A percentile compares a stretch with the other conserved stretches of the same genome.
Conservation (phyloP, 2,113 vertebrate species). For the Arvicanthis niloticus region DNA sequence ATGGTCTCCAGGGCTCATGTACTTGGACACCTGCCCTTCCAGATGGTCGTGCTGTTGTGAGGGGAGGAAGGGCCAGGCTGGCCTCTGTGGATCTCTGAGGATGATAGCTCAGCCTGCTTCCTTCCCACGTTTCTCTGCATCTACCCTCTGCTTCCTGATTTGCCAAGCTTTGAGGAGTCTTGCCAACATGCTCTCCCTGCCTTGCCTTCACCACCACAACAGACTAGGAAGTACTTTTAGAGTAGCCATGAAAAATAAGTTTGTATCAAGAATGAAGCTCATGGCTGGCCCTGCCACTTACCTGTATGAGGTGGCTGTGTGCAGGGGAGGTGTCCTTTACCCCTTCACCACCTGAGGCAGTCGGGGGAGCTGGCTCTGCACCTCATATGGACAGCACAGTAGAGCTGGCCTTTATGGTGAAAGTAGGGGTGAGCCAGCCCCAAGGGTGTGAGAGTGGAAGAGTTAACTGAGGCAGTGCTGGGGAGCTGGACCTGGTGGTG, state of each 20-base stretch:
- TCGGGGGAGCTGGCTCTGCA: too few relatives aligned
- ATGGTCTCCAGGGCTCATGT: not conserved
- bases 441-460: too few relatives aligned
- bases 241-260: not conserved
- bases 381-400: too few relatives aligned
- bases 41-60: not conserved
- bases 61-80: not conserved
- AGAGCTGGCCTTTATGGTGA: too few relatives aligned
- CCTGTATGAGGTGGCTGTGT: too few relatives aligned
- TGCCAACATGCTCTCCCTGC: not conserved
- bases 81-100: not conserved
- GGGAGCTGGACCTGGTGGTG: too few relatives aligned
- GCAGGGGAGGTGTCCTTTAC: too few relatives aligned
- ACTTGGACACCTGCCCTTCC: too few relatives aligned
- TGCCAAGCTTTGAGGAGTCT: not conserved
- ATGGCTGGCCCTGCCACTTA: too few relatives aligned
- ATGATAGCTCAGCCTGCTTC: not conserved
- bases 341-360: too few relatives aligned
- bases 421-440: too few relatives aligned
- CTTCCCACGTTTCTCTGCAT: not conserved
- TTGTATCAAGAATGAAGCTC: not conserved
- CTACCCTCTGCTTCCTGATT: not conserved
- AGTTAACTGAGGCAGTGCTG: too few relatives aligned
- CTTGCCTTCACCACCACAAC: not conserved
- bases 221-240: not conserved